These are phyloP conservation scores for Cyprinodon diabolis DNA, from an alignment of 2,797 vertebrate genomes.

Conservation along the genomic window DNA sequence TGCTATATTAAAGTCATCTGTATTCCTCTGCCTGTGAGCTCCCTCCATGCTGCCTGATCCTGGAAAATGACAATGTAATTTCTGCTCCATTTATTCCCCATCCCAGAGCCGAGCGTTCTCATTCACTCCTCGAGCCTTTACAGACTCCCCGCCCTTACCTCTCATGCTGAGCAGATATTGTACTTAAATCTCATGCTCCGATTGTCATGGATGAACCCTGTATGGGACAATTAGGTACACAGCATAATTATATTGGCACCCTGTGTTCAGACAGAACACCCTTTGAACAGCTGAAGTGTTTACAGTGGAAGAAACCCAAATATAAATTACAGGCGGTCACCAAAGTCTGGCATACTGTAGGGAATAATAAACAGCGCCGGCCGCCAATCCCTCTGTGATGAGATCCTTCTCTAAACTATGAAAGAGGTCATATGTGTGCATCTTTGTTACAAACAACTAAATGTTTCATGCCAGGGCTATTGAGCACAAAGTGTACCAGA, in stretches of 20 bases:
- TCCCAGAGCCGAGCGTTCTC: constrained; percentile 69
- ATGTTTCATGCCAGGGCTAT: constrained; percentile 1
- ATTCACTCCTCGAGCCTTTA: constrained; percentile 61
- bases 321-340: constrained; percentile 61
- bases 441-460: neutral
- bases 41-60: constrained; percentile 53
- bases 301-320: constrained; percentile 76
- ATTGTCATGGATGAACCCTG: constrained; percentile 75
- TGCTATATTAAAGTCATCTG: constrained; percentile 45
- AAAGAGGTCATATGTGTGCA: constrained; percentile 6
- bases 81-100: constrained; percentile 84
- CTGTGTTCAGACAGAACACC: constrained; percentile 69
- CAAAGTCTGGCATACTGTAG: constrained; percentile 18
- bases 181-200: constrained; percentile 85
- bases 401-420: constrained; percentile 1
- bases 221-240: constrained; percentile 78
- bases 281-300: constrained; percentile 81
- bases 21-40: constrained; percentile 35
- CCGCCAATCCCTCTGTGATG: neutral
- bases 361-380: constrained; percentile 57
- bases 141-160: constrained; percentile 70
- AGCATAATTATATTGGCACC: constrained; percentile 79
- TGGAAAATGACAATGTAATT: constrained; percentile 76
- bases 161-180: constrained; percentile 85
- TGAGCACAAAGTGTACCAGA: neutral